Conservation (phyloP, 2,113 vertebrate species). For the Ictalurus punctatus region DNA sequence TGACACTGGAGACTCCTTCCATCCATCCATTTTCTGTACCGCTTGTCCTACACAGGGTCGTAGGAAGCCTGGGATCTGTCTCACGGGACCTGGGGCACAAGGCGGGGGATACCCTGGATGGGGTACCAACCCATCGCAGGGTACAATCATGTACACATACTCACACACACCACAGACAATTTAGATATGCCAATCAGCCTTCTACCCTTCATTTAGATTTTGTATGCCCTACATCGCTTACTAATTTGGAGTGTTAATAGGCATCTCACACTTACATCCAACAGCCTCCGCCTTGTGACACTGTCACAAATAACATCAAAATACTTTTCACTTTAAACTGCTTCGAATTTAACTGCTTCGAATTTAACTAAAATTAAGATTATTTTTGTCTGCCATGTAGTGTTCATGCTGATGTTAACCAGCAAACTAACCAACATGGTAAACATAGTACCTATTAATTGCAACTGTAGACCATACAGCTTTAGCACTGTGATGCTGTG, state of each 20-base stretch:
- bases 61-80: too few relatives aligned
- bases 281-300: background rate
- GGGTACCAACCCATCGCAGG: too few relatives aligned
- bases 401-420: background rate
- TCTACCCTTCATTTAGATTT: background rate
- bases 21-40: too few relatives aligned
- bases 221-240: background rate
- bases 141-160: too few relatives aligned
- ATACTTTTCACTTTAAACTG: background rate
- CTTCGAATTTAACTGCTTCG: background rate
- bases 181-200: too few relatives aligned
- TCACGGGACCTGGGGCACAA: too few relatives aligned
- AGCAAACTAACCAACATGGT: background rate
- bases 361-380: background rate
- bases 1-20: too few relatives aligned
- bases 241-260: background rate
- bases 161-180: too few relatives aligned
- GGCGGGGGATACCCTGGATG: too few relatives aligned
- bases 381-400: background rate
- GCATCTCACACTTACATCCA: background rate
- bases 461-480: background rate
- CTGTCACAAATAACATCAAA: background rate
- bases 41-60: too few relatives aligned
- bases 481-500: background rate
- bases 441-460: too few relatives aligned